Base-by-base conservation (phyloP, 2,113 vertebrate genomes). In the Vidua macroura region DNA sequence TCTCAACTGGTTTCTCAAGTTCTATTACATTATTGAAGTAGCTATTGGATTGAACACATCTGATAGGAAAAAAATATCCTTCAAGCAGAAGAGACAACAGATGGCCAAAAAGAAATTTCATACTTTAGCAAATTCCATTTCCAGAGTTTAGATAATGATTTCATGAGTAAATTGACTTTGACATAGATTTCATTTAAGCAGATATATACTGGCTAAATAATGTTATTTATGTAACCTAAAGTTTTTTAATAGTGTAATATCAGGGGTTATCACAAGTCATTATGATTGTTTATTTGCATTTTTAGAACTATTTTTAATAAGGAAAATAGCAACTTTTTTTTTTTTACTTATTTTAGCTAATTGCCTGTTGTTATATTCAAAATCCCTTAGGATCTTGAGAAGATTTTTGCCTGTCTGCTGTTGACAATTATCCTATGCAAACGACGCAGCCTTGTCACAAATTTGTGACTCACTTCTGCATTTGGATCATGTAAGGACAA, bases 1-100 rank as follows among this genome's bases (percentile, higher is more conserved):
- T 89, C 80, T 69, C 86, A 84, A 19, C 31, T 72, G 53, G 19
- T 78, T 93, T 92, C 73, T 88, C 91, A 75, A 83, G 58, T 92
- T 88, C 58, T 85, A 43, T 74, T 74, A 43, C 59, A n/a, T 72
- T 88, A 85, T 56, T 93, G 37, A 93, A 83, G 41, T 49, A 92
- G 66, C 30, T 93, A 31, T 79, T 90, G 67, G 41, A 66, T 68
- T 75, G 83, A 93, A 72, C 39, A 58, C 15, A 69, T 81, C 56
- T 84, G 83, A 92, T 75, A 60, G 55, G 53, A 89, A 91, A 53
- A 88, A 94, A 86, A 84, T 84, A 91, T 21, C 37, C 44, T 79
- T 84, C 49, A 69, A 93, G n/a, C 53, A 75, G 73, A 90, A 93
- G 64, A 92, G 39, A 63, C 31, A 48, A n/a, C 43, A 62, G 14